Percentiles rank a stretch among this genome's conserved stretches.
Evolutionary conservation across 2,888 invertebrate species (phyloP).

Genomic region (Trypoxylon attenuatum): DNA sequence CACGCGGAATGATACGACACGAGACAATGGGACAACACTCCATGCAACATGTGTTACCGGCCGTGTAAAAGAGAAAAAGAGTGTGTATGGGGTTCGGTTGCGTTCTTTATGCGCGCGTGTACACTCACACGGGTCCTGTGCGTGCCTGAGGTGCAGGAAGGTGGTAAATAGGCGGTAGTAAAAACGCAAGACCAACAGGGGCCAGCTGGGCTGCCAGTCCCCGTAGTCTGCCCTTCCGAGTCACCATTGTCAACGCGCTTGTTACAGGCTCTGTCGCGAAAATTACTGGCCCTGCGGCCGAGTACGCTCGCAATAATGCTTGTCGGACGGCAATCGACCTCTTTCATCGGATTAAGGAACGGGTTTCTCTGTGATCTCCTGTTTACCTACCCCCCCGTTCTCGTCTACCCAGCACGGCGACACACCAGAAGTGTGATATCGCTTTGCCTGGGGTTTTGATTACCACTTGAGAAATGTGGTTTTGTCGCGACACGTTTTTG

Average conservation of each 20-base stretch:
- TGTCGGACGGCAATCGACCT: constrained; percentile 10
- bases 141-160: constrained; percentile 22
- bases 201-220: constrained; percentile 35
- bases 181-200: constrained; percentile 8
- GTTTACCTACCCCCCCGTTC: constrained; percentile 12
- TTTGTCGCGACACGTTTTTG: neutral
- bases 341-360: constrained; percentile 9
- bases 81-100: neutral
- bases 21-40: constrained; percentile 46
- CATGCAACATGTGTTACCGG: constrained; percentile 51
- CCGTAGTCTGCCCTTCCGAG: neutral
- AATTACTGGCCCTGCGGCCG: constrained; percentile 14
- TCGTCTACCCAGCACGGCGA: neutral
- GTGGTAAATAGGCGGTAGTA: constrained; percentile 33
- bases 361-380: neutral
- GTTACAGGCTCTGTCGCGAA: constrained; percentile 24
- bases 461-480: neutral
- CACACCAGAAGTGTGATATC: neutral
- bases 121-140: neutral
- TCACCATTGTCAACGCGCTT: constrained; percentile 38
- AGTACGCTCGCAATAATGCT: neutral
- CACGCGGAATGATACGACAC: constrained; percentile 15
- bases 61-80: constrained; percentile 18
- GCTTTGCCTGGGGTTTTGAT: neutral
- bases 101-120: neutral